Conservation (phyloP, 2,797 vertebrate genomes). For the Manis pentadactyla region DNA sequence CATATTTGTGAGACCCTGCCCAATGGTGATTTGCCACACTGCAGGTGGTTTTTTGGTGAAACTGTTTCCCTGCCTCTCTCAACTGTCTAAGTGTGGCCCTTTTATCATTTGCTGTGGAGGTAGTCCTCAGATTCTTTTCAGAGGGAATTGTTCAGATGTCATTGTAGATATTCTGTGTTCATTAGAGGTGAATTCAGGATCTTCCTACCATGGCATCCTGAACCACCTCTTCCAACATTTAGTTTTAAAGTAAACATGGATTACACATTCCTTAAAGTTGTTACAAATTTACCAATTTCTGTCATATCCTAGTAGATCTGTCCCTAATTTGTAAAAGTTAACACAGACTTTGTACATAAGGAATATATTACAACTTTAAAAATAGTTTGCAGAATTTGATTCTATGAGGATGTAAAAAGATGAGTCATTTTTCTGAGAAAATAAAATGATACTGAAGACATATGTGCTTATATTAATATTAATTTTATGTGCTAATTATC, state of each 20-base stretch:
- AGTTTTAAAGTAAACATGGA: slow-evolving; percentile 2
- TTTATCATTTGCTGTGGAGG: not conserved
- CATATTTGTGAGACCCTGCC: not conserved
- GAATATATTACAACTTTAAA: slow-evolving; percentile 21
- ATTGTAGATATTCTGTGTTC: not conserved
- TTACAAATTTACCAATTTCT: slow-evolving; percentile 23
- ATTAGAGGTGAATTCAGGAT: not conserved
- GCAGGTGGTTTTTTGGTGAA: not conserved
- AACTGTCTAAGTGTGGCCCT: not conserved
- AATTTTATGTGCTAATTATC: slow-evolving; percentile 81
- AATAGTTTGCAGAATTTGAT: slow-evolving; percentile 66
- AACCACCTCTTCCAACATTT: not conserved
- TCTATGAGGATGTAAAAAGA: slow-evolving; percentile 57
- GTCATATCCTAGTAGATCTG: not conserved
- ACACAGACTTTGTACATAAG: slow-evolving; percentile 15
- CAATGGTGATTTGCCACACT: not conserved
- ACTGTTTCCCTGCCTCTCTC: not conserved
- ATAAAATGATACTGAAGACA: slow-evolving; percentile 60
- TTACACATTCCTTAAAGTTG: slow-evolving; percentile 8
- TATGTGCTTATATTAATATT: slow-evolving; percentile 73
- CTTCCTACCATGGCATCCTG: not conserved
- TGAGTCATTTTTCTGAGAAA: slow-evolving; percentile 67
- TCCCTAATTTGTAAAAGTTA: not conserved
- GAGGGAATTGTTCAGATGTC: not conserved
- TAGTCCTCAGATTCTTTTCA: not conserved